phyloP scores from a whole-genome alignment of 2,888 invertebrate species.

The Nasonovia ribisnigri region DNA sequence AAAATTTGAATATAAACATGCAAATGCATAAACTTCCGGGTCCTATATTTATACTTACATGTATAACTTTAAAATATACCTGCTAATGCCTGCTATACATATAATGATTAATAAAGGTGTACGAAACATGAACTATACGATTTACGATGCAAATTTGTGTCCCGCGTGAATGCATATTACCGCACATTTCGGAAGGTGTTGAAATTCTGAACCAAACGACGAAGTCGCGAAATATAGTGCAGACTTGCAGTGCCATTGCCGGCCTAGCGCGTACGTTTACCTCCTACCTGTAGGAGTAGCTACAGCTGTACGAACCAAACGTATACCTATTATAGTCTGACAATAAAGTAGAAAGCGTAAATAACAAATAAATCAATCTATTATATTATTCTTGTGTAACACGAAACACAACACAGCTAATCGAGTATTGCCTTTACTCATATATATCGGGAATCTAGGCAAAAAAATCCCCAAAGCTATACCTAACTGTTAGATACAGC shows the following conservation, averaged over 20 bases:
- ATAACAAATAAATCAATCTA: neutral
- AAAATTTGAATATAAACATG: too few relatives aligned
- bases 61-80: too few relatives aligned
- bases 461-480: too few relatives aligned
- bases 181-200: neutral
- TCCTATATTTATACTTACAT: too few relatives aligned
- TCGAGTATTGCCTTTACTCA: neutral
- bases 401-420: neutral
- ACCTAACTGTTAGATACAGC: too few relatives aligned
- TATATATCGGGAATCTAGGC: too few relatives aligned
- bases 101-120: neutral
- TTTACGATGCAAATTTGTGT: neutral
- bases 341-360: constrained; percentile 2
- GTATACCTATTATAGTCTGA: neutral
- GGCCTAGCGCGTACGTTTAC: neutral
- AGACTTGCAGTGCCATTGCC: neutral
- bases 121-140: neutral
- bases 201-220: neutral
- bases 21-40: too few relatives aligned
- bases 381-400: neutral
- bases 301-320: neutral
- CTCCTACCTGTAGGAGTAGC: neutral
- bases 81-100: neutral
- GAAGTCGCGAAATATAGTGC: neutral
- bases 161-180: neutral